Conservation (phyloP, 1,140 invertebrate genomes). For the Caenorhabditis briggsae region DNA sequence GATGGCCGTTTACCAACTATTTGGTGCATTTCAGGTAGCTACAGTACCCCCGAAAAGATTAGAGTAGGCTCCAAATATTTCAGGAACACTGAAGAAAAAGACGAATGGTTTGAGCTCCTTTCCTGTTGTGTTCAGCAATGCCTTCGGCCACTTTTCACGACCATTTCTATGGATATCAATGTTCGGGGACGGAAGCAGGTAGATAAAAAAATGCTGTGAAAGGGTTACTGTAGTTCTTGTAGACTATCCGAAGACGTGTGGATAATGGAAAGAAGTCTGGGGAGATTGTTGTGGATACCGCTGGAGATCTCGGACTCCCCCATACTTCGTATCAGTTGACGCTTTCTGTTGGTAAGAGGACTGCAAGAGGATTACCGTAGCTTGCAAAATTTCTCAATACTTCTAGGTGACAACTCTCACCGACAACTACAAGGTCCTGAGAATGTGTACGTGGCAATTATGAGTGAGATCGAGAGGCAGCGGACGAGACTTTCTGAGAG, state of each 20-base stretch:
- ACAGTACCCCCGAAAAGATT: background rate
- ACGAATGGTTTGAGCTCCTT: slow-evolving; percentile 78
- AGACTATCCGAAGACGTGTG: slow-evolving; percentile 59
- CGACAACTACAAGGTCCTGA: slow-evolving; percentile 63
- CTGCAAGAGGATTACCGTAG: background rate
- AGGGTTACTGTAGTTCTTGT: background rate
- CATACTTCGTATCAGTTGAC: slow-evolving; percentile 58
- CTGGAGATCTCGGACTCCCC: slow-evolving; percentile 55
- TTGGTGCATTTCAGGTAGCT: slow-evolving; percentile 79
- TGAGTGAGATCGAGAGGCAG: slow-evolving; percentile 62
- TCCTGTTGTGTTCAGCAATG: slow-evolving; percentile 62
- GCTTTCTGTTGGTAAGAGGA: slow-evolving; percentile 45
- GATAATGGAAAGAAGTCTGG: slow-evolving; percentile 62
- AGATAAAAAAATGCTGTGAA: background rate
- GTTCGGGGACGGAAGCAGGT: slow-evolving; percentile 66
- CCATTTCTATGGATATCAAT: slow-evolving; percentile 62
- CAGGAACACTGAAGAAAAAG: slow-evolving; percentile 70
- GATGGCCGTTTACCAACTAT: slow-evolving; percentile 79
- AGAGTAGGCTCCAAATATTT: background rate
- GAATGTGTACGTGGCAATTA: slow-evolving; percentile 65
- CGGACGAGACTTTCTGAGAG: slow-evolving; percentile 61
- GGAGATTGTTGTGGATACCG: slow-evolving; percentile 61
- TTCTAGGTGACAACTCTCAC: slow-evolving; percentile 15
- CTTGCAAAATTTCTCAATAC: background rate
- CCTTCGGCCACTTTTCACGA: slow-evolving; percentile 58